Evolutionary conservation across 2,113 vertebrate species (phyloP).

Genomic region (Colossoma macropomum): DNA sequence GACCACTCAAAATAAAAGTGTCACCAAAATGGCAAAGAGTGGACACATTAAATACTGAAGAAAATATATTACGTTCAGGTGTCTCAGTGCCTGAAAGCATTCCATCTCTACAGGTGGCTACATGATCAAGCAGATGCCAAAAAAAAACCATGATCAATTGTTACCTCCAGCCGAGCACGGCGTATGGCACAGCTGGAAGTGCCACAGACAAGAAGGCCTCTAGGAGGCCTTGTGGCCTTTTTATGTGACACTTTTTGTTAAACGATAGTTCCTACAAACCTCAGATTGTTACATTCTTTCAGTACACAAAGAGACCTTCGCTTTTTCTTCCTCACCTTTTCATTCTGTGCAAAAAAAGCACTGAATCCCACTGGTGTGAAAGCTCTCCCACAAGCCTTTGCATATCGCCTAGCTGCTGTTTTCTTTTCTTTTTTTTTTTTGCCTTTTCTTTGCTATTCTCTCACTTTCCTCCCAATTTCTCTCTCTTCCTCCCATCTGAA

Average conservation of each 20-base stretch:
- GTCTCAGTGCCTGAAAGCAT: not conserved
- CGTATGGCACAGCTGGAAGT: not conserved
- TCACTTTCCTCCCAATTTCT: conserved; percentile 34
- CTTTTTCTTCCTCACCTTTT: not conserved
- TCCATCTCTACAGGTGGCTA: not conserved
- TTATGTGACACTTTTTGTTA: not conserved
- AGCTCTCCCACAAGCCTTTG: conserved; percentile 66
- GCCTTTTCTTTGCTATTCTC: conserved; percentile 28
- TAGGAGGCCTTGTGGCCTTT: not conserved
- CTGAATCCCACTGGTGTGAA: conserved; percentile 1
- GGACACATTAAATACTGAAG: too few relatives aligned
- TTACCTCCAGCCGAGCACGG: not conserved
- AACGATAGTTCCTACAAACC: not conserved
- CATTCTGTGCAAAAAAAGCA: conserved; percentile 6
- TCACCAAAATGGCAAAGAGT: too few relatives aligned
- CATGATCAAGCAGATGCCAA: not conserved
- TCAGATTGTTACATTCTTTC: not conserved
- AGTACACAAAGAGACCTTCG: conserved; percentile 10
- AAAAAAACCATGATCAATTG: too few relatives aligned
- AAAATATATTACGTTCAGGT: too few relatives aligned
- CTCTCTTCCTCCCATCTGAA: conserved; percentile 35
- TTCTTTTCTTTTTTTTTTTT: conserved; percentile 49
- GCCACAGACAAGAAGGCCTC: not conserved
- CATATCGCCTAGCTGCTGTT: conserved; percentile 15
- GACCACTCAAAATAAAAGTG: too few relatives aligned